Evolutionary conservation across 2,888 invertebrate genomes (phyloP).

Genomic region (Drosophila heteroneura): DNA sequence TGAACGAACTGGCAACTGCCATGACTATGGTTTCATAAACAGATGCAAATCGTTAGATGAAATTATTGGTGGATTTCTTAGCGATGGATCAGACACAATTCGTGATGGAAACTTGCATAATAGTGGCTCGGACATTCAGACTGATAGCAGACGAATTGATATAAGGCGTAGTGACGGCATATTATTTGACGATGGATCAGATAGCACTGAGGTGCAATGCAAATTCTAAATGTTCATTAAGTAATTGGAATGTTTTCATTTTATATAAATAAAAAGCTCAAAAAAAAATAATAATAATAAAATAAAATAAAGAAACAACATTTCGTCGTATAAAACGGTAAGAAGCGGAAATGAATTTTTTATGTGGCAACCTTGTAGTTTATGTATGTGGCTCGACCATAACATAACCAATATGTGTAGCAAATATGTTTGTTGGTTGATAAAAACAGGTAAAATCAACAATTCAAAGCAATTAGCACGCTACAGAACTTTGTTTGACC

Average conservation of each 20-base stretch:
- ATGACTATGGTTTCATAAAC: neutral
- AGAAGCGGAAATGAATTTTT: conserved; percentile 48
- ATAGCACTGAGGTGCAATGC: neutral
- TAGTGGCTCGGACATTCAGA: neutral
- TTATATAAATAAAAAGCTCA: neutral
- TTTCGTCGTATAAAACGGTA: neutral
- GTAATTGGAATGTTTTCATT: neutral
- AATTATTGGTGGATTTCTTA: neutral
- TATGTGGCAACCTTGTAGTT: conserved; percentile 39
- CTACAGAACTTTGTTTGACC: conserved; percentile 53
- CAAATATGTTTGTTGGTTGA: conserved; percentile 32
- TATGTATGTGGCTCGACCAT: conserved; percentile 19
- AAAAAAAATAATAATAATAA: neutral
- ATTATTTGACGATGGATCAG: neutral
- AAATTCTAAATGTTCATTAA: neutral
- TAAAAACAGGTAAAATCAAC: conserved; percentile 56
- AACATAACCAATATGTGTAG: conserved; percentile 30
- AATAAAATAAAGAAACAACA: conserved; percentile 6
- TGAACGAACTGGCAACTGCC: conserved; percentile 3
- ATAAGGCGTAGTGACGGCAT: neutral
- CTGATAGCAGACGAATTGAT: neutral
- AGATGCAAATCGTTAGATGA: neutral
- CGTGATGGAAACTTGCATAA: neutral
- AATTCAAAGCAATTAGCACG: conserved; percentile 55
- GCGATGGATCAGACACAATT: neutral